A percentile compares a stretch with the other conserved stretches of the same genome.
Conservation (phyloP, 2,113 vertebrate species). For the Sigmodon hispidus region DNA sequence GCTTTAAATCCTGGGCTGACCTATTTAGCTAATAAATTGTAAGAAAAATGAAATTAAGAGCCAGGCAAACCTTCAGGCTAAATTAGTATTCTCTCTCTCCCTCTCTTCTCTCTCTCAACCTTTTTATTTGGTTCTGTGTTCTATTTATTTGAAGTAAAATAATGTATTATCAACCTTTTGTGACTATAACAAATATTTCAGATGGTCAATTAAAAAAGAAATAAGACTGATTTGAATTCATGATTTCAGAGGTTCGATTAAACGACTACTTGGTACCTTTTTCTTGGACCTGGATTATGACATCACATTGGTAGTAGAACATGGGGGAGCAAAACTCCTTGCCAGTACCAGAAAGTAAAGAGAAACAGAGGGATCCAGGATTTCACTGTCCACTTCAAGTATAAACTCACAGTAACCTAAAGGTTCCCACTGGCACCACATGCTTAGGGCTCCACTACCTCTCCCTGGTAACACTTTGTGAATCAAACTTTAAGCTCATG, state of each 20-base stretch:
- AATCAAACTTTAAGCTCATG: neutral
- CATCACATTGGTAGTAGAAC: neutral
- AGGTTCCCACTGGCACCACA: neutral
- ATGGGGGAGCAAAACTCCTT: neutral
- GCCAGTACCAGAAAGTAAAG: neutral
- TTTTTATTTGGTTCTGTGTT: neutral
- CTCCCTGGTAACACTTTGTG: neutral
- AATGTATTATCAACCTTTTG: neutral
- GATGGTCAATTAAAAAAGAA: neutral
- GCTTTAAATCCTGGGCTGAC: slow-evolving; percentile 52
- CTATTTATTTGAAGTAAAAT: slow-evolving; percentile 25
- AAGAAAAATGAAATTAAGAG: slow-evolving; percentile 54
- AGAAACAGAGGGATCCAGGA: neutral
- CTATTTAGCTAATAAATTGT: slow-evolving; percentile 63
- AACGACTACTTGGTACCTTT: neutral
- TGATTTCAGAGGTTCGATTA: neutral
- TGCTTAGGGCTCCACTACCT: neutral
- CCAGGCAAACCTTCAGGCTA: neutral
- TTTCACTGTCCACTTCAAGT: neutral
- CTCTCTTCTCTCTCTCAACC: neutral
- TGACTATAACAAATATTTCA: neutral
- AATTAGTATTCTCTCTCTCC: neutral
- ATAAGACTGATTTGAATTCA: neutral
- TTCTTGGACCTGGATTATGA: neutral
- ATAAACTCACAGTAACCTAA: neutral